Evolutionary conservation across 2,888 invertebrate genomes (phyloP).

Genomic region (Hypomecis punctinalis): DNA sequence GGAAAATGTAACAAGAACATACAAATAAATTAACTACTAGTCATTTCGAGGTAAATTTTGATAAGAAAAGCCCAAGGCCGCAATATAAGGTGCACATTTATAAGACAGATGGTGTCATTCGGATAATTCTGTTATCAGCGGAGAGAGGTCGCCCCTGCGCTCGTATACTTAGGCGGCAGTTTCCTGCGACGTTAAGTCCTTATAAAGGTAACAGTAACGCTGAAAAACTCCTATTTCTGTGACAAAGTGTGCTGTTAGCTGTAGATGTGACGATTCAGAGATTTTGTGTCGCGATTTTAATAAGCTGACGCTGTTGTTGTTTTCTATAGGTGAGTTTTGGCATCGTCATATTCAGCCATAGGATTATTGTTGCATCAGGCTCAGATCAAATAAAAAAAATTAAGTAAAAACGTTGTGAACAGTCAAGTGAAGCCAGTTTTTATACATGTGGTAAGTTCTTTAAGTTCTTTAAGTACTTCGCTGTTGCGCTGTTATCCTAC

Average conservation of each 20-base stretch:
- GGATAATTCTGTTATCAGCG: constrained; percentile 88
- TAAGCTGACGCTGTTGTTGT: constrained; percentile 53
- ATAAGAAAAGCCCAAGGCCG: constrained; percentile 50
- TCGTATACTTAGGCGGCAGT: constrained; percentile 81
- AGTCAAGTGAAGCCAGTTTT: too few species aligned
- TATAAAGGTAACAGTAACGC: constrained; percentile 80
- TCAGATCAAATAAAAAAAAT: too few species aligned
- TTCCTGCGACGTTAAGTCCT: constrained; percentile 80
- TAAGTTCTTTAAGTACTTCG: too few species aligned
- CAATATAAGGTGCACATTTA: constrained; percentile 86
- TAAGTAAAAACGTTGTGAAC: too few species aligned
- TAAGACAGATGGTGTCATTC: constrained; percentile 87
- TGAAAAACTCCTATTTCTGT: constrained; percentile 79
- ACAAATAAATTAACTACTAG: background rate
- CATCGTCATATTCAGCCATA: too few species aligned
- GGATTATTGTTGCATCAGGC: background rate
- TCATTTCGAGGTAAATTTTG: background rate
- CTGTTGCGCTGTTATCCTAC: too few species aligned
- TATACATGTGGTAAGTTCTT: too few species aligned
- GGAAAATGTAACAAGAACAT: background rate
- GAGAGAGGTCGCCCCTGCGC: constrained; percentile 77
- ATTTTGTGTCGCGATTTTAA: constrained; percentile 56
- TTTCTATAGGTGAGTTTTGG: background rate
- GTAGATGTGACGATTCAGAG: constrained; percentile 72
- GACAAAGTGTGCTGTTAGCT: constrained; percentile 75